Evolutionary conservation across 1,140 invertebrate species (phyloP).

Genomic region (Halictus rubicundus): DNA sequence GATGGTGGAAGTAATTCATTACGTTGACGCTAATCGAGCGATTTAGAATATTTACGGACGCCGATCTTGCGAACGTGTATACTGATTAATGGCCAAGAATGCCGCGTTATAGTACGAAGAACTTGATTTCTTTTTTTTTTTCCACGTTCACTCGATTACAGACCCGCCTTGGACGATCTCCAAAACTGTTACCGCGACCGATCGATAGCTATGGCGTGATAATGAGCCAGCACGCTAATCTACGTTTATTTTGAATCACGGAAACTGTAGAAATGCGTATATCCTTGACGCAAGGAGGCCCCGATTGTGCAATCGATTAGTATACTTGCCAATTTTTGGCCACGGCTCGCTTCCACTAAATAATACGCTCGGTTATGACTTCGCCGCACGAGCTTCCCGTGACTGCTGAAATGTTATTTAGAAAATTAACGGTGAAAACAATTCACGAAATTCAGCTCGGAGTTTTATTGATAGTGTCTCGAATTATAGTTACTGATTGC

Average conservation of each 20-base stretch:
- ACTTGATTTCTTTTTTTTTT: background rate
- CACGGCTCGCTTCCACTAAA: background rate
- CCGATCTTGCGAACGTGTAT: background rate
- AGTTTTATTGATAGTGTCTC: too few species aligned
- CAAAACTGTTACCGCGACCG: conserved; percentile 13
- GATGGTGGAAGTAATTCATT: background rate
- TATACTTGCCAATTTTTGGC: background rate
- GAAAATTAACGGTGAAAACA: background rate
- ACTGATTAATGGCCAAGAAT: background rate
- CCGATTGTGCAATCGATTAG: conserved; percentile 18
- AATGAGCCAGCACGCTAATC: conserved; percentile 18
- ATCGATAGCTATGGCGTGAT: background rate
- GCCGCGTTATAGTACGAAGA: background rate
- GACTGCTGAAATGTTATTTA: background rate
- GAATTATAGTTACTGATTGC: too few species aligned
- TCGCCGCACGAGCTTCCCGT: background rate
- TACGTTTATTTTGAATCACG: conserved; percentile 31
- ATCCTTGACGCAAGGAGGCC: background rate
- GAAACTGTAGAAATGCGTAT: background rate
- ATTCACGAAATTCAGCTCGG: too few species aligned
- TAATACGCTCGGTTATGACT: background rate
- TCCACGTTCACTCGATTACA: background rate
- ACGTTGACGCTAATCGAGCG: background rate
- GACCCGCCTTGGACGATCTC: conserved; percentile 11
- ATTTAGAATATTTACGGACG: background rate